Conservation (phyloP, 2,797 vertebrate genomes). For the Rhinogobio ventralis region DNA sequence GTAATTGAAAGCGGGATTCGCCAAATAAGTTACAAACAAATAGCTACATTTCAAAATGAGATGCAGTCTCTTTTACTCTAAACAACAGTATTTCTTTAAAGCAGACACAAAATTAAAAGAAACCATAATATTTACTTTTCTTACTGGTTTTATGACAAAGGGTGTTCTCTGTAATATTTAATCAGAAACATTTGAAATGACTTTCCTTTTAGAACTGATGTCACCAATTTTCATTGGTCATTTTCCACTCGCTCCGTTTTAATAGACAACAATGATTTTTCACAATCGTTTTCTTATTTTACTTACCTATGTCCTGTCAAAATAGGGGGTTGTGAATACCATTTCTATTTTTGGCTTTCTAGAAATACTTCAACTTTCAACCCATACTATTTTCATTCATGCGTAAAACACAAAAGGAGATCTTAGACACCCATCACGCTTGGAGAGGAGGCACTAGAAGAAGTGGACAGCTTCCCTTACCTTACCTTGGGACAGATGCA, state of each 20-base stretch:
- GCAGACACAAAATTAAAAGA: neutral
- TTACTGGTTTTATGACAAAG: neutral
- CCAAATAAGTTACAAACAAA: slow-evolving; percentile 14
- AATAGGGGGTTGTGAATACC: no score
- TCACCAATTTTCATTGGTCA: neutral
- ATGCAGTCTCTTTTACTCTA: neutral
- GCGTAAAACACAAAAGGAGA: neutral
- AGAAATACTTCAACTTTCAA: no score
- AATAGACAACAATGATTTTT: neutral
- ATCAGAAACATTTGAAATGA: neutral
- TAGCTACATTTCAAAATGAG: slow-evolving; percentile 10
- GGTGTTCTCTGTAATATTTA: neutral
- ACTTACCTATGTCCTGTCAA: neutral
- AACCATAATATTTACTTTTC: neutral
- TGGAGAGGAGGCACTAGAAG: neutral
- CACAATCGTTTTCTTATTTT: neutral
- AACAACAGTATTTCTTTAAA: neutral
- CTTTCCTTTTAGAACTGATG: neutral
- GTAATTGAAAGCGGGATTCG: slow-evolving; percentile 15
- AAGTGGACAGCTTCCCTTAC: neutral
- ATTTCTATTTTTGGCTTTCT: no score
- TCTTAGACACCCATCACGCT: neutral
- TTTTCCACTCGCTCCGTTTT: neutral
- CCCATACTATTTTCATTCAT: no score
- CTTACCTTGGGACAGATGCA: slow-evolving; percentile 30